Base-by-base conservation (phyloP, 2,797 vertebrate species). In the Dermochelys coriacea region DNA sequence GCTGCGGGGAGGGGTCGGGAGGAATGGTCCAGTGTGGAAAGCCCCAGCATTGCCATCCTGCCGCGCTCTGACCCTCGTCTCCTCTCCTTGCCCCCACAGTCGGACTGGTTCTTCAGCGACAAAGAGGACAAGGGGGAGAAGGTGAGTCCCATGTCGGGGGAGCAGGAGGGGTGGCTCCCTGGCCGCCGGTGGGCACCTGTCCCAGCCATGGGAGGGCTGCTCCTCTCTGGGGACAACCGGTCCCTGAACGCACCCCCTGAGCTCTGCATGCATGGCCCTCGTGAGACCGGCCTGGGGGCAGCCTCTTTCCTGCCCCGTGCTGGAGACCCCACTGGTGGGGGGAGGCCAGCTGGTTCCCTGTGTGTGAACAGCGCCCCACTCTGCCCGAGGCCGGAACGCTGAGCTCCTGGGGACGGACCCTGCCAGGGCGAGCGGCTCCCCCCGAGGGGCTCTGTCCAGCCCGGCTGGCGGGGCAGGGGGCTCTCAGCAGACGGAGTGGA, bases 21-120 rank as follows among this genome's bases (percentile, higher is more conserved):
- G 68, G 31, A 71, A 68, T 37, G 31, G 21, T 47, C 47, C 25
- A 34, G 49, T 34, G 18, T 14, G 12, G 57, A 59, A 31, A 59
- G 27, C 57, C 57, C 59, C 55, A 34, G 14, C 3, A 5, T 64
- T 34, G 12, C 23, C 3, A 10, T 25, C 51, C 83, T 15, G 34
- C 47, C 15, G 45, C 29, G 31, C 74, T 9, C 8, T 95, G 52
- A 97, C 91, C 87, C 89, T 68, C 84, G 2, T 59, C 16, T 61
- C 5, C 0, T 96, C 51, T 84, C 80, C 86, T 95, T 88, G 93
- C 78, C 90, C 94, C 93, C 79, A 1, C 96, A 99, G 99, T 98
- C 98, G 7, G 97, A 98, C 91, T 99, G 99, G 99, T 99, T 99
- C 98, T 99, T 99, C 98, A 98, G 98, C 0, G 99, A 99, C 4